phyloP scores from a whole-genome alignment of 2,113 vertebrate genomes.

The Onychostoma macrolepis region DNA sequence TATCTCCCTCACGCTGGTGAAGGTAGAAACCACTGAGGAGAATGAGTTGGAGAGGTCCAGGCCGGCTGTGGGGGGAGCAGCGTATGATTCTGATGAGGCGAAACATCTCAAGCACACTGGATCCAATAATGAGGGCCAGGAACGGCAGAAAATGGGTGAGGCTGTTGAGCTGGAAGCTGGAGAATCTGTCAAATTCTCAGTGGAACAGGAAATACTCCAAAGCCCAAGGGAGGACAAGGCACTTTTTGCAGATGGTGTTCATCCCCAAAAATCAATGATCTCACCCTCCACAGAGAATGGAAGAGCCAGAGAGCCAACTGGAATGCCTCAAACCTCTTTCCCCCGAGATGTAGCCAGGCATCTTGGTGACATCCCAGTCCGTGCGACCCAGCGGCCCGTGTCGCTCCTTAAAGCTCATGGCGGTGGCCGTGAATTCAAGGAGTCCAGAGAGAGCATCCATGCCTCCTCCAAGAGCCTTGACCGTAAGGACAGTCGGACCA shows the following conservation, averaged over 20 bases:
- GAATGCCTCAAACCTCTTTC: constrained; percentile 46
- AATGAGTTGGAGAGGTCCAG: constrained; percentile 70
- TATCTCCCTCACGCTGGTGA: constrained; percentile 94
- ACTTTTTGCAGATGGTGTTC: constrained; percentile 51
- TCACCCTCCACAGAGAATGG: constrained; percentile 60
- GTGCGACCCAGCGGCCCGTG: constrained; percentile 68
- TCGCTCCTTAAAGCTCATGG: constrained; percentile 76
- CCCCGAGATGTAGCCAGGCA: constrained; percentile 60
- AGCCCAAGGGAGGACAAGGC: constrained; percentile 58
- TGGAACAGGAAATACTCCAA: constrained; percentile 48
- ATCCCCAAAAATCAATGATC: constrained; percentile 61
- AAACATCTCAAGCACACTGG: constrained; percentile 6
- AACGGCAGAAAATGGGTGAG: constrained; percentile 36
- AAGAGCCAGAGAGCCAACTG: constrained; percentile 50
- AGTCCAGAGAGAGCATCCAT: constrained; percentile 72
- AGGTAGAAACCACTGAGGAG: constrained; percentile 85
- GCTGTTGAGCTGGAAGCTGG: constrained; percentile 48
- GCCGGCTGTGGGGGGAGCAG: constrained; percentile 49
- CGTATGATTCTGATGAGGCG: constrained; percentile 13
- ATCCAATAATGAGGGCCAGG: constrained; percentile 25
- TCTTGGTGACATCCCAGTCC: constrained; percentile 67
- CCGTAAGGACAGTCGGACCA: constrained; percentile 71
- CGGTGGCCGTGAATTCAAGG: constrained; percentile 67
- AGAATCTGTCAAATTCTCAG: constrained; percentile 59
- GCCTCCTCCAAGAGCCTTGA: constrained; percentile 78